These are phyloP conservation scores for Tychaedon coryphoeus DNA, from an alignment of 2,113 vertebrate genomes.

Conservation along the genomic window DNA sequence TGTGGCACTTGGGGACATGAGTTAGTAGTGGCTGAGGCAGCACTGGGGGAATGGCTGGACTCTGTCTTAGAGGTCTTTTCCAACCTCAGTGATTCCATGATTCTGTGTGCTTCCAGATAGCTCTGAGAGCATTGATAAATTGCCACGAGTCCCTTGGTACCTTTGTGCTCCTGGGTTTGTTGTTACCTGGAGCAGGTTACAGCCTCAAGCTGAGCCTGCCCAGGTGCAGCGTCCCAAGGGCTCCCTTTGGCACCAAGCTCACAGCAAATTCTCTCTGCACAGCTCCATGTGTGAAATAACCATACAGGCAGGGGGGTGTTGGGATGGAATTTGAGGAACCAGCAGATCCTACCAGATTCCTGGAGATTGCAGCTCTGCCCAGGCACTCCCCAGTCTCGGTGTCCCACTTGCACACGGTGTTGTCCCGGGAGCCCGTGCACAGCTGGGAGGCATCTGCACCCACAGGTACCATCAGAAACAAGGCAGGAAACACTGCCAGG, in stretches of 20 bases:
- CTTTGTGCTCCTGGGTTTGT: not conserved
- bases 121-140: not conserved
- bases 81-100: not conserved
- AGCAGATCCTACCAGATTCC: conserved; percentile 84
- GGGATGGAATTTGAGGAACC: not conserved
- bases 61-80: not conserved
- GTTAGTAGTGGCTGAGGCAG: not conserved
- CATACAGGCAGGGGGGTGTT: rapidly evolving
- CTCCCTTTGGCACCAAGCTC: not conserved
- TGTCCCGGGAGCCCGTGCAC: conserved; percentile 92
- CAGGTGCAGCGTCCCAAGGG: not conserved
- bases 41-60: not conserved
- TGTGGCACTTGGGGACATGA: not conserved
- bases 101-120: not conserved
- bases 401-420: conserved; percentile 92
- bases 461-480: not conserved
- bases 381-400: conserved; percentile 83
- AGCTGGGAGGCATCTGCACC: conserved; percentile 82
- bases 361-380: conserved; percentile 82
- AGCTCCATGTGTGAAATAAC: not conserved
- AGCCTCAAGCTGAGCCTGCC: not conserved
- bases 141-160: rapidly evolving
- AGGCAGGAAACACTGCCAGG: not conserved
- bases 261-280: not conserved
- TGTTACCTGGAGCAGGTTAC: not conserved